Evolutionary conservation across 2,797 vertebrate species (phyloP), one percentile per base, ranked within the genome.

Genomic region (Silurus lanzhouensis): DNA sequence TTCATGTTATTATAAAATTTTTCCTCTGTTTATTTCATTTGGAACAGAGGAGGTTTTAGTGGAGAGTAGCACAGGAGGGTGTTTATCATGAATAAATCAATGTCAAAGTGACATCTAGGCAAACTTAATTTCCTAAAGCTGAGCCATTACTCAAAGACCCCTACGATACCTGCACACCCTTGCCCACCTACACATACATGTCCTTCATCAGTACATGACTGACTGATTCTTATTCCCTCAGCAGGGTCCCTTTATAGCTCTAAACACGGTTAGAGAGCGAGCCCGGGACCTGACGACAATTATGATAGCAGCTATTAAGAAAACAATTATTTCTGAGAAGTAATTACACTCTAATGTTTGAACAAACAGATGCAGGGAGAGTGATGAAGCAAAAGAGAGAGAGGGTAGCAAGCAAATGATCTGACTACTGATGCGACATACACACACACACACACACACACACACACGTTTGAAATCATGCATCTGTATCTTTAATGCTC

Each of bases 271-370:
- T 88, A 88, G 78, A 61, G 68, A 88, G 82, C 82, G 76, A 84
- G 85, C 79, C 63, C 75, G 75, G 60, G 87, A 89, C 85, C 88
- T 74, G 81, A 83, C 87, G 86, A 92, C 91, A 89, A 93, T 93
- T 92, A 94, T 83, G 67, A 92, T 92, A 85, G 82, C 68, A 89
- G 90, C 91, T 89, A 94, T 94, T 94, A 92, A 85, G 91, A 90
- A 92, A 94, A 93, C 92, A 94, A 94, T 93, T 94, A 93, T 91
- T 91, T 92, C 91, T 93, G 93, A 94, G 92, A 92, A 94, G 93
- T 93, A 93, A 94, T 94, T 94, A 95, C 91, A 90, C 86, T 75
- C 91, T 88, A 89, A 94, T 88, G 92, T 93, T 91, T 85, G 88
- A 90, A 91, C 91, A 93, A 94, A 94, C 93, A 93, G 92, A 92